These are phyloP conservation scores for Leucoma salicis DNA, from an alignment of 2,888 invertebrate genomes.

Conservation along the genomic window DNA sequence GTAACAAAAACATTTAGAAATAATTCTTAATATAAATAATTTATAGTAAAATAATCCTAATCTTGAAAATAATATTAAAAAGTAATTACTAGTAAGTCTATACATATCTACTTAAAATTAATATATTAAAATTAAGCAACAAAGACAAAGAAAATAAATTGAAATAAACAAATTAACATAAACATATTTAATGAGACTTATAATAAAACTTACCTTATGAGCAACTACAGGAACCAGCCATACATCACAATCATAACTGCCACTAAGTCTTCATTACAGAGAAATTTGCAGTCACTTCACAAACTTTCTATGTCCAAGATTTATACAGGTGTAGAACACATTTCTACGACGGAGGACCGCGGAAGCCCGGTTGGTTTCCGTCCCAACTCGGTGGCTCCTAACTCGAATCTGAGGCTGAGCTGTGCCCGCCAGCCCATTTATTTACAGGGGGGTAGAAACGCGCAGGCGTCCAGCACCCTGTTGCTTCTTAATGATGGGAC, in stretches of 20 bases:
- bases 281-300: slow-evolving; percentile 43
- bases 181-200: neutral
- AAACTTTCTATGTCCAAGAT: slow-evolving; percentile 35
- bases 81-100: too few species aligned
- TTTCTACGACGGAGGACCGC: slow-evolving; percentile 46
- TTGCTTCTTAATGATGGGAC: slow-evolving; percentile 66
- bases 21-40: too few species aligned
- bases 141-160: neutral
- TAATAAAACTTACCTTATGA: slow-evolving; percentile 54
- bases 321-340: slow-evolving; percentile 47
- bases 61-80: too few species aligned
- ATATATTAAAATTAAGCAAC: too few species aligned
- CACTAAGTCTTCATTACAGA: slow-evolving; percentile 51
- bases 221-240: slow-evolving; percentile 38
- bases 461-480: slow-evolving; percentile 81
- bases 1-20: too few species aligned
- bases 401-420: slow-evolving; percentile 60
- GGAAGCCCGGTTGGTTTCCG: slow-evolving; percentile 37
- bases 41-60: too few species aligned
- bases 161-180: neutral
- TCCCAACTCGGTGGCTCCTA: slow-evolving; percentile 52
- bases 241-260: slow-evolving; percentile 45
- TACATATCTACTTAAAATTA: too few species aligned
- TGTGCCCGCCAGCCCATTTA: slow-evolving; percentile 60
- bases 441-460: slow-evolving; percentile 60